phyloP scores from a whole-genome alignment of 2,797 vertebrate species.

The Eulemur mongoz region DNA sequence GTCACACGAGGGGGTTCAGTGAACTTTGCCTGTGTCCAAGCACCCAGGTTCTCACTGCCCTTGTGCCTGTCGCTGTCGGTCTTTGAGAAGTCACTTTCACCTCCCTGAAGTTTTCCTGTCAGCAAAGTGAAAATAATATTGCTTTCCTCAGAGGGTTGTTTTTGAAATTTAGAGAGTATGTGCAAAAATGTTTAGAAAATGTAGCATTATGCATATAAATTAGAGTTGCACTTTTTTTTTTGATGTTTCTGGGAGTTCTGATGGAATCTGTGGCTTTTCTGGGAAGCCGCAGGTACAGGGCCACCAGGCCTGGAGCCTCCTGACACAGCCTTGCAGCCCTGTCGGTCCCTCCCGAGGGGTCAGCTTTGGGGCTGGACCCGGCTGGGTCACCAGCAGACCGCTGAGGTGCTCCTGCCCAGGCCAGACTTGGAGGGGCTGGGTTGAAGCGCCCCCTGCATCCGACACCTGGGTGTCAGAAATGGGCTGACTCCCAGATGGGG shows the following conservation, averaged over 20 bases:
- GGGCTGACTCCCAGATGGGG: background rate
- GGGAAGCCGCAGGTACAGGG: background rate
- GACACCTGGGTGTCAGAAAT: background rate
- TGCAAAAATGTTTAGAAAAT: background rate
- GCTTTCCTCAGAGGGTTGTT: background rate
- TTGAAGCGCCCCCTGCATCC: background rate
- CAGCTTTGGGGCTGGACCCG: background rate
- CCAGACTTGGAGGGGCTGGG: rapidly evolving
- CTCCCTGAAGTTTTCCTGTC: background rate
- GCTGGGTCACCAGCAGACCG: rapidly evolving
- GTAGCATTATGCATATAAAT: rapidly evolving
- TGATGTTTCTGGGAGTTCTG: background rate
- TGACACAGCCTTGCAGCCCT: rapidly evolving
- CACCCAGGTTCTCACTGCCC: rapidly evolving
- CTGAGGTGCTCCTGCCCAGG: background rate
- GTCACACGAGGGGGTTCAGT: rapidly evolving
- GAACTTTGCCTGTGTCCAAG: rapidly evolving
- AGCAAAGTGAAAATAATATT: background rate
- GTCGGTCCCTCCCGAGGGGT: background rate
- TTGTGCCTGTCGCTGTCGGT: rapidly evolving
- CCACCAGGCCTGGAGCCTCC: background rate
- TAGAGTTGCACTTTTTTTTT: too few species aligned
- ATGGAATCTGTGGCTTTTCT: background rate
- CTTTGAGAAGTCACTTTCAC: background rate
- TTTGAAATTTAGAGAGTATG: background rate